Evolutionary conservation across 2,113 vertebrate genomes (phyloP), one percentile per base, ranked within the genome.

Genomic region (Ctenomys sociabilis): DNA sequence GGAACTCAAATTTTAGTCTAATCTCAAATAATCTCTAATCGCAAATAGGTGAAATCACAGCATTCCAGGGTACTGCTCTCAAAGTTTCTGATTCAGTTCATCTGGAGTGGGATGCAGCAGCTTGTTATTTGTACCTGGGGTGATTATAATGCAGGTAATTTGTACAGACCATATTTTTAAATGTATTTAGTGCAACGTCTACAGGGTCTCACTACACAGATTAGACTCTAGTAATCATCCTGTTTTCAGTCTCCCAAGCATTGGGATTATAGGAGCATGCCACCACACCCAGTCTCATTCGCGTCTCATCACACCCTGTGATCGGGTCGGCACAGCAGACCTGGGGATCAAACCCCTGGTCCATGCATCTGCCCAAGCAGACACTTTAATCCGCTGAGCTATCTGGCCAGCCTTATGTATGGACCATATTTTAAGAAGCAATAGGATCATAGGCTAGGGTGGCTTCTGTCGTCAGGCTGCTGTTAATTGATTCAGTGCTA

Each of bases 11-110:
- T 17, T 72, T 82, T 83, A 80, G 63, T 88, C 37, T 89, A 78
- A 86, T 86, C 30, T 89, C 28, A 43, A 83, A 78, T 77, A 93
- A 49, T 5, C n/a, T n/a, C n/a, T n/a, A n/a, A n/a, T n/a, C n/a
- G n/a, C n/a, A n/a, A n/a, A n/a, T 85, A 37, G 43, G 37, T 70
- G 82, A 85, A 96, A 91, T 54, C 11, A n/a, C 61, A 72, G n/a
- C 52, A 93, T 70, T 75, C n/a, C 64, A 88, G 57, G 14, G 70
- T 52, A 12, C 22, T 49, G 9, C 16, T 45, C 6, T 40, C 37
- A 73, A 49, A 88, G 54, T 68, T 94, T 95, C 66, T 95, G 75
- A 75, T 84, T 96, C 54, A 63, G n/a, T 85, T 95, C 3, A 90
- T 66, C 37, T 49, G 85, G 6, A 26, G 26, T 89, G 37, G 37